Evolutionary conservation across 2,113 vertebrate genomes (phyloP).

Genomic region (Gymnocephalus cernua): DNA sequence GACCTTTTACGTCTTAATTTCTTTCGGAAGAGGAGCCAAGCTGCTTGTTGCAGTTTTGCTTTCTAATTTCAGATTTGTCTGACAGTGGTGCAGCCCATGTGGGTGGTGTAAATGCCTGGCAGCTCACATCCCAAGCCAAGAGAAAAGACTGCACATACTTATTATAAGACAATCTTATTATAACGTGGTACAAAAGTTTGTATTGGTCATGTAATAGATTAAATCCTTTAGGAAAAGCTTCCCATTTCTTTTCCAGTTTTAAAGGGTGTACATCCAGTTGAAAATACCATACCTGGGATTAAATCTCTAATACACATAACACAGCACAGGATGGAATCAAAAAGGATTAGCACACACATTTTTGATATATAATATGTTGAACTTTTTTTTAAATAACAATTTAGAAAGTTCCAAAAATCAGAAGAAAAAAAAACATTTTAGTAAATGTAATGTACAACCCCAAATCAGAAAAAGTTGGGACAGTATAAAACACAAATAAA

Average conservation of each 20-base stretch:
- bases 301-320: background rate
- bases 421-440: slow-evolving; percentile 11
- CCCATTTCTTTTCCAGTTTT: background rate
- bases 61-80: slow-evolving; percentile 64
- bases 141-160: slow-evolving; percentile 38
- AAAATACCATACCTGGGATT: background rate
- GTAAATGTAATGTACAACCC: background rate
- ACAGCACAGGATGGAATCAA: background rate
- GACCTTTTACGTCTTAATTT: slow-evolving; percentile 47
- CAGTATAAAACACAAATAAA: too few species aligned
- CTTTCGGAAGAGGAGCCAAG: slow-evolving; percentile 28
- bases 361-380: background rate
- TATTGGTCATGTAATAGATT: background rate
- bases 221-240: slow-evolving; percentile 1
- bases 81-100: slow-evolving; percentile 59
- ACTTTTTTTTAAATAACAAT: background rate
- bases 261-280: slow-evolving; percentile 5
- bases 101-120: slow-evolving; percentile 66
- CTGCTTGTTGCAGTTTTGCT: slow-evolving; percentile 40
- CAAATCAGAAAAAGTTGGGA: too few species aligned
- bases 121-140: slow-evolving; percentile 39
- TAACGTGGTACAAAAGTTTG: background rate
- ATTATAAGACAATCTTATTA: slow-evolving; percentile 35
- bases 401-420: background rate
- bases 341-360: background rate